Percentiles rank a stretch among this genome's conserved stretches.
Conservation (phyloP, 2,888 invertebrate genomes). For the Halocaridina rubra region DNA sequence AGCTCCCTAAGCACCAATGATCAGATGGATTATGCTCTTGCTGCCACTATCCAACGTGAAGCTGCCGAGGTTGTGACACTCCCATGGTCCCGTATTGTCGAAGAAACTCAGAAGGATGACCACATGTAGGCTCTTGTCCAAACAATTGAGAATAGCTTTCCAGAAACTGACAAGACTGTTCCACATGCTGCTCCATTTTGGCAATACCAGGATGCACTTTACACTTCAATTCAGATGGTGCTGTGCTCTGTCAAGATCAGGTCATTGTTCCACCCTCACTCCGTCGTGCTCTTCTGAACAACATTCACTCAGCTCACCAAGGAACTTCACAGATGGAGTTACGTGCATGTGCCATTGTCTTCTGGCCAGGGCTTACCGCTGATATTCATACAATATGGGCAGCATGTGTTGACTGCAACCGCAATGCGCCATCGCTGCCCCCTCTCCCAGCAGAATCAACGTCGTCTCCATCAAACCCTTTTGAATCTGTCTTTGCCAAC, state of each 20-base stretch:
- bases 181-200: too few species aligned
- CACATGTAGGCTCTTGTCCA: too few species aligned
- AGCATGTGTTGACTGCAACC: background rate
- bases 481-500: background rate
- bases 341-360: background rate
- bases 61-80: too few species aligned
- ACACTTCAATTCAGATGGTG: background rate
- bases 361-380: too few species aligned
- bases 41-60: too few species aligned
- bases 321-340: background rate
- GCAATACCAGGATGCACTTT: too few species aligned
- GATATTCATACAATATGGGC: background rate
- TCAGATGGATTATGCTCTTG: too few species aligned
- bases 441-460: background rate
- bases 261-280: background rate
- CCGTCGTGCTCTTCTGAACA: background rate
- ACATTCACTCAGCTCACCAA: background rate
- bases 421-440: background rate
- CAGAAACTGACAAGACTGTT: too few species aligned
- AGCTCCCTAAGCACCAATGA: too few species aligned
- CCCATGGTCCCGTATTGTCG: too few species aligned
- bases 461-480: background rate
- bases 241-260: background rate
- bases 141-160: too few species aligned
- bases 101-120: too few species aligned